Evolutionary conservation across 2,888 invertebrate genomes (phyloP).

Genomic region (Brenthis daphne): DNA sequence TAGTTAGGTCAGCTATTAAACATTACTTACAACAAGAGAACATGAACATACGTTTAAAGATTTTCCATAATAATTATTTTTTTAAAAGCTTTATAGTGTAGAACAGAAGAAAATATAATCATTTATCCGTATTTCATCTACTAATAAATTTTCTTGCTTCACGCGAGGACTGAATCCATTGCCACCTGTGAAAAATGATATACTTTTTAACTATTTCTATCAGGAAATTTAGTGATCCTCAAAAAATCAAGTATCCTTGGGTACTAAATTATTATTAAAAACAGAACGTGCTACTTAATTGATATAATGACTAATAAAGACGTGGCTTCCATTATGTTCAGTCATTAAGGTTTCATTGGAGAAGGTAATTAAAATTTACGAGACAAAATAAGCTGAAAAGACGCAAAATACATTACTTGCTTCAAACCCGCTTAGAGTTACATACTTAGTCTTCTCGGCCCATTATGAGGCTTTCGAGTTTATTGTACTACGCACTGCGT

Average conservation of each 20-base stretch:
- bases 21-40: too few species aligned
- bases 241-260: background rate
- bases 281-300: background rate
- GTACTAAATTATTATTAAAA: background rate
- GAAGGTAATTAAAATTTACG: slow-evolving; percentile 6
- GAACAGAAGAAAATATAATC: too few species aligned
- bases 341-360: slow-evolving; percentile 6
- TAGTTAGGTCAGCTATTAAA: too few species aligned
- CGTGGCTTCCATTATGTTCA: background rate
- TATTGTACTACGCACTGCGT: background rate
- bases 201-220: too few species aligned
- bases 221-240: too few species aligned
- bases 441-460: slow-evolving; percentile 1
- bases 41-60: too few species aligned
- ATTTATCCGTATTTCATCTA: too few species aligned
- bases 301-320: slow-evolving; percentile 2
- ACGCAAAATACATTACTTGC: slow-evolving; percentile 1
- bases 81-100: too few species aligned
- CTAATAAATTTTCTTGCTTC: too few species aligned
- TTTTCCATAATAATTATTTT: too few species aligned
- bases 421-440: background rate
- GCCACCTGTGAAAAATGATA: too few species aligned
- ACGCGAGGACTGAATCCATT: too few species aligned
- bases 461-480: slow-evolving; percentile 2
- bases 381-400: slow-evolving; percentile 5